Evolutionary conservation across 2,113 vertebrate species (phyloP).

Genomic region (Paramormyrops kingsleyae): DNA sequence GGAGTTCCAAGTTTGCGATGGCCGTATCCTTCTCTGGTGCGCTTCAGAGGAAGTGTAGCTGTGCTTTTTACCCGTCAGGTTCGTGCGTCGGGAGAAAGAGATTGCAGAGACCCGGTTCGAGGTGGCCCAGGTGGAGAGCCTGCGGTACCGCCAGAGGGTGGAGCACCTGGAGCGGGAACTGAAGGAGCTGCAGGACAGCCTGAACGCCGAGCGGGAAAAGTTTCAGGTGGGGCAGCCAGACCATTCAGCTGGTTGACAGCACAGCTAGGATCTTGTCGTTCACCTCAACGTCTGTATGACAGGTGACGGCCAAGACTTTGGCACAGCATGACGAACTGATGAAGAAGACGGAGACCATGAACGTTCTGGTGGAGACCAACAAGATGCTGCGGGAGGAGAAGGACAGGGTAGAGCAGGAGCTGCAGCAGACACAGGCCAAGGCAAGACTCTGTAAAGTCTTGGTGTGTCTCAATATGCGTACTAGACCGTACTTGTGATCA

Average conservation of each 20-base stretch:
- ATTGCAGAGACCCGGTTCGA: slow-evolving; percentile 90
- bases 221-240: slow-evolving; percentile 70
- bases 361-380: slow-evolving; percentile 89
- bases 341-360: slow-evolving; percentile 97
- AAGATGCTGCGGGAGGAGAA: slow-evolving; percentile 89
- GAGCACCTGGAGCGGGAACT: slow-evolving; percentile 87
- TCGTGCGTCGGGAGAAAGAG: slow-evolving; percentile 93
- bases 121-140: slow-evolving; percentile 84
- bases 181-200: slow-evolving; percentile 79
- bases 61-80: slow-evolving; percentile 52
- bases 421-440: slow-evolving; percentile 82
- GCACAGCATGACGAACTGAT: slow-evolving; percentile 94
- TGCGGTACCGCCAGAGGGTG: slow-evolving; percentile 80
- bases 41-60: neutral
- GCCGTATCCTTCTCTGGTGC: neutral
- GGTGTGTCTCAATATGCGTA: neutral
- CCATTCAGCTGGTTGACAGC: neutral
- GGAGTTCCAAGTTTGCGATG: neutral
- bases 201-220: slow-evolving; percentile 80
- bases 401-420: slow-evolving; percentile 74
- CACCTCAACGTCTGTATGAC: neutral
- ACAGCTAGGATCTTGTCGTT: neutral
- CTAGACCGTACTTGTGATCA: neutral
- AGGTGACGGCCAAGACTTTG: slow-evolving; percentile 91
- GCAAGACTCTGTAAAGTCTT: slow-evolving; percentile 29